Evolutionary conservation across 2,888 invertebrate species (phyloP).

Genomic region (Lasiommata megera): DNA sequence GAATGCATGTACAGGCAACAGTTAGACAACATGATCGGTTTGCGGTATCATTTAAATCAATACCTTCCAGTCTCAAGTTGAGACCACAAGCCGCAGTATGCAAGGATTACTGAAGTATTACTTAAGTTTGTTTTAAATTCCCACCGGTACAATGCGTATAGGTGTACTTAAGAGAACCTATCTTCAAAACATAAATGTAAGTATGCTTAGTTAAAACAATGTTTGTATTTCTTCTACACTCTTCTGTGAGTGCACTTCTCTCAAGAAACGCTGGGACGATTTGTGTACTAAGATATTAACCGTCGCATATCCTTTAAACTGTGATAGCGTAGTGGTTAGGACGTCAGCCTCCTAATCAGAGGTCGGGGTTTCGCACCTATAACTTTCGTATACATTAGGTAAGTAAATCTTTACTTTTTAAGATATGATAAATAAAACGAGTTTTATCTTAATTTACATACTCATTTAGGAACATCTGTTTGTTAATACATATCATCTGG

Average conservation of each 20-base stretch:
- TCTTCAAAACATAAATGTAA: neutral
- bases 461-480: too few species aligned
- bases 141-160: conserved; percentile 1
- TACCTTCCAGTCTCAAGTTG: conserved; percentile 25
- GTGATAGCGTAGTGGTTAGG: too few species aligned
- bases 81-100: conserved; percentile 30
- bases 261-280: neutral
- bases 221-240: neutral
- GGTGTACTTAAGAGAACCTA: neutral
- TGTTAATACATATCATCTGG: too few species aligned
- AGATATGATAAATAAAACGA: too few species aligned
- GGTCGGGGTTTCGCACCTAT: too few species aligned
- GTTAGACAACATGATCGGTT: conserved; percentile 31
- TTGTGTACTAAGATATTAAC: neutral
- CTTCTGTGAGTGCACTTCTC: neutral
- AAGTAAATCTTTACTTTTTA: too few species aligned
- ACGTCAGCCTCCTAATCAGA: too few species aligned
- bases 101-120: conserved; percentile 24
- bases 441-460: too few species aligned
- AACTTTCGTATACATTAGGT: too few species aligned
- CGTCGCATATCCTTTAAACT: neutral
- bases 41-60: conserved; percentile 30
- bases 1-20: conserved; percentile 2
- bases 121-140: conserved; percentile 7
- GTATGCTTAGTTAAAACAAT: conserved; percentile 1